These are phyloP conservation scores for Danio tinwini DNA, from an alignment of 2,797 vertebrate genomes.

Conservation along the genomic window DNA sequence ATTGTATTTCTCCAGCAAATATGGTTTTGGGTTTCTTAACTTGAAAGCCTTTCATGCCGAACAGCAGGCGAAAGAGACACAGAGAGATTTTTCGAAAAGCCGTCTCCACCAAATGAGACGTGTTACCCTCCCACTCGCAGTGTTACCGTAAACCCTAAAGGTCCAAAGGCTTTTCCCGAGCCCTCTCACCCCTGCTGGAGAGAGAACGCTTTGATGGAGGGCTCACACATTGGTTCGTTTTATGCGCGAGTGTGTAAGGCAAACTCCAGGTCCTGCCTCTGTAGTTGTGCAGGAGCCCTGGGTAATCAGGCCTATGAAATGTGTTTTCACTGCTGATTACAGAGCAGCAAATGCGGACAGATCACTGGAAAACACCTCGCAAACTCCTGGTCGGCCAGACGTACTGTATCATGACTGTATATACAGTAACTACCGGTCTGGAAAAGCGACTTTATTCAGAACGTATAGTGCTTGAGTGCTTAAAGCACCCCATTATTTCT, in stretches of 20 bases:
- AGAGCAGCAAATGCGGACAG: constrained; percentile 61
- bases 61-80: constrained; percentile 9
- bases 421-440: constrained; percentile 36
- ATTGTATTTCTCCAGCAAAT: constrained; percentile 38
- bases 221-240: constrained; percentile 52
- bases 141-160: constrained; percentile 39
- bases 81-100: constrained; percentile 25
- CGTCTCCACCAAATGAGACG: constrained; percentile 32
- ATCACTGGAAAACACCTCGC: constrained; percentile 14
- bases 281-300: constrained; percentile 50
- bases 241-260: constrained; percentile 47
- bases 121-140: constrained; percentile 32
- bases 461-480: constrained; percentile 15
- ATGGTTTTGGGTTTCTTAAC: constrained; percentile 10
- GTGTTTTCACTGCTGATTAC: constrained; percentile 78
- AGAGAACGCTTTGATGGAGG: constrained; percentile 53
- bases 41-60: constrained; percentile 25
- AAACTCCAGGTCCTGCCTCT: constrained; percentile 41
- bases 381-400: constrained; percentile 40
- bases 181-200: constrained; percentile 41
- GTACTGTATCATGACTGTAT: constrained; percentile 33
- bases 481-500: constrained; percentile 41
- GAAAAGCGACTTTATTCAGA: constrained; percentile 14
- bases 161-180: constrained; percentile 32
- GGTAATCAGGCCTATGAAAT: constrained; percentile 74